Percentiles rank a stretch among this genome's conserved stretches.
Evolutionary conservation across 1,140 invertebrate species (phyloP).

Genomic region (Lineus longissimus): DNA sequence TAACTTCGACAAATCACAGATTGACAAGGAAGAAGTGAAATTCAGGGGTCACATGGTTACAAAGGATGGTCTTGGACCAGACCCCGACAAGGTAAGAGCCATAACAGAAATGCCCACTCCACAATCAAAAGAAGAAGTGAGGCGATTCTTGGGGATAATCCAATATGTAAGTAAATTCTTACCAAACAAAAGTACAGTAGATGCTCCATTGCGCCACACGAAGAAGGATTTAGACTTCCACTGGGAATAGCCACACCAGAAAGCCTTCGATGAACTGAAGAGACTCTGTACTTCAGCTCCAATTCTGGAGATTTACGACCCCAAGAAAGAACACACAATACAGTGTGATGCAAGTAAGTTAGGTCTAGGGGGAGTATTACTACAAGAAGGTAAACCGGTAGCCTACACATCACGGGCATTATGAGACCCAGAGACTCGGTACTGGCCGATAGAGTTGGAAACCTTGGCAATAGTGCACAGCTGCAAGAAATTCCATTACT

Average conservation of each 20-base stretch:
- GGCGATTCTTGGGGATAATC: slow-evolving; percentile 24
- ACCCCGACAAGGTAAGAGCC: slow-evolving; percentile 43
- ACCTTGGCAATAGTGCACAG: background rate
- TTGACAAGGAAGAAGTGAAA: background rate
- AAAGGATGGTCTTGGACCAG: slow-evolving; percentile 38
- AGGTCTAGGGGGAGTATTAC: slow-evolving; percentile 3
- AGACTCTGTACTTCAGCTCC: background rate
- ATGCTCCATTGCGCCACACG: slow-evolving; percentile 7
- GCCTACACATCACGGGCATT: background rate
- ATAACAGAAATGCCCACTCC: slow-evolving; percentile 38
- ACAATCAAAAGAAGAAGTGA: slow-evolving; percentile 22
- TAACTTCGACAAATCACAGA: background rate
- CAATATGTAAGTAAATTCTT: slow-evolving; percentile 7
- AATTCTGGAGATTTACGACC: background rate
- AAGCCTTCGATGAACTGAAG: background rate
- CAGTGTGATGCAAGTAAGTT: slow-evolving; percentile 1
- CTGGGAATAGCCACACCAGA: background rate
- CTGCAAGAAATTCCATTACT: slow-evolving; percentile 6
- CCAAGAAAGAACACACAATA: slow-evolving; percentile 7
- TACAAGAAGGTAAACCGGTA: background rate
- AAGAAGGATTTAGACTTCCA: background rate
- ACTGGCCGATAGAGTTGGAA: background rate
- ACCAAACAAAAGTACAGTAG: background rate
- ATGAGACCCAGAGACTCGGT: background rate
- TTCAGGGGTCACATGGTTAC: slow-evolving; percentile 40